Conservation (phyloP, 2,888 invertebrate genomes). For the Drosophila anomalata region DNA sequence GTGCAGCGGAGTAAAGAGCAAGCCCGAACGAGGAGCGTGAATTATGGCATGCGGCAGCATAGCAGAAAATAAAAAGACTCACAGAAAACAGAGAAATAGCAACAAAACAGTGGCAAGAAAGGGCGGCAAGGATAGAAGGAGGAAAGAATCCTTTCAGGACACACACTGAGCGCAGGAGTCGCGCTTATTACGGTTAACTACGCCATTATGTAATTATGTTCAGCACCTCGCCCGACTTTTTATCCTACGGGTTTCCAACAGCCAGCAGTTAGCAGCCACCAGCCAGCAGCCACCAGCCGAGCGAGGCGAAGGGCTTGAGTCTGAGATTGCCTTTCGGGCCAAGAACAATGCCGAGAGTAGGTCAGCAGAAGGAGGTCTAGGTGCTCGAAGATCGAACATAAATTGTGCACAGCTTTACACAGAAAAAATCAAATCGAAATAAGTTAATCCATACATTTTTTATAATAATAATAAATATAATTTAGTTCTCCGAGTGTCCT, state of each 20-base stretch:
- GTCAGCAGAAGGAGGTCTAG: constrained; percentile 53
- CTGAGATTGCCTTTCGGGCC: constrained; percentile 36
- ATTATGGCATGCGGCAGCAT: constrained; percentile 55
- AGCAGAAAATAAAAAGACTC: constrained; percentile 7
- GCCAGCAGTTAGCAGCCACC: too few species aligned
- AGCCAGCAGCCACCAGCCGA: constrained; percentile 38
- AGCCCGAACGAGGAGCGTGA: constrained; percentile 50
- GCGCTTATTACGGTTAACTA: constrained; percentile 79
- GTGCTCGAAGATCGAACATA: constrained; percentile 59
- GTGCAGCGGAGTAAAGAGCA: constrained; percentile 59
- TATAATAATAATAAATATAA: background rate
- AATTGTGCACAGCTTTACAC: constrained; percentile 45
- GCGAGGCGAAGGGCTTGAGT: constrained; percentile 46
- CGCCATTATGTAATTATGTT: constrained; percentile 79
- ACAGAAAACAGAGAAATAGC: constrained; percentile 3
- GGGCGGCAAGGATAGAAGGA: constrained; percentile 12
- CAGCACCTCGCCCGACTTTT: constrained; percentile 48
- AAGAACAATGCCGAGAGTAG: constrained; percentile 41
- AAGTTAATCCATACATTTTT: background rate
- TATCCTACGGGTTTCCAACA: constrained; percentile 14
- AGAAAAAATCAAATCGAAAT: background rate
- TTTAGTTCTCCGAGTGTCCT: background rate
- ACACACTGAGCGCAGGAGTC: constrained; percentile 71
- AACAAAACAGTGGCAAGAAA: constrained; percentile 22
- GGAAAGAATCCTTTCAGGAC: constrained; percentile 75